Base-by-base conservation (phyloP, 2,797 vertebrate species). In the Pseudotriccus pelzelni region DNA sequence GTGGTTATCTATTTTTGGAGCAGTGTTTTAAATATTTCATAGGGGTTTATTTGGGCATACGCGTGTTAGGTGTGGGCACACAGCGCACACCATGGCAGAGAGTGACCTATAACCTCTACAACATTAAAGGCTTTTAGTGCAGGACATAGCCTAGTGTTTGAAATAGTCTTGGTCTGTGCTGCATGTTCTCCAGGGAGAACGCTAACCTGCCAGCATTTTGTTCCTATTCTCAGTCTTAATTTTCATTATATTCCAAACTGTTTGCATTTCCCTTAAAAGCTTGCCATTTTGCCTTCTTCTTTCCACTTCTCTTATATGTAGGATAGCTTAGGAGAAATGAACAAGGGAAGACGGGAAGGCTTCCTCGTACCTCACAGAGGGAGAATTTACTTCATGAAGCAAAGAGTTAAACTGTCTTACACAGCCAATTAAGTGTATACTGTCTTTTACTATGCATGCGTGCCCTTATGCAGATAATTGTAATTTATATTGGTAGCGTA, bases 11-110 rank as follows among this genome's bases (percentile, higher is more conserved):
- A 72, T 93, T 91, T 94, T 85, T 94, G 62, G 89, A 94, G 41
- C 47, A 66, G 37, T 18, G 5, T 68, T 91, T 58, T 91, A 90
- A 93, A 84, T 96, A 83, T 97, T 93, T 95, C 53, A 94, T 84
- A 16, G 28, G 8, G 41, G 41, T 79, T 87, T 69, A 17, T 60
- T 85, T 72, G 64, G 62, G 72, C 62, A 49, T 39, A 34, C 0
- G 0, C 5, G 6, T 74, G 32, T 87, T 96, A 60, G 3, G 7
- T 46, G 58, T 55, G 72, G 50, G 43, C 36, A 39, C 32, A 50
- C 49, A 18, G 68, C 15, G 37, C 44, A 17, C n/a, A 34, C 30
- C 18, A 1, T 39, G 25, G 50, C 52, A 85, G 47, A 92, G 76
- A 27, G 50, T 12, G 39, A 85, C 89, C 62, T 60, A 46, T 74